Conservation (phyloP, 2,113 vertebrate genomes). For the Meleagris gallopavo region DNA sequence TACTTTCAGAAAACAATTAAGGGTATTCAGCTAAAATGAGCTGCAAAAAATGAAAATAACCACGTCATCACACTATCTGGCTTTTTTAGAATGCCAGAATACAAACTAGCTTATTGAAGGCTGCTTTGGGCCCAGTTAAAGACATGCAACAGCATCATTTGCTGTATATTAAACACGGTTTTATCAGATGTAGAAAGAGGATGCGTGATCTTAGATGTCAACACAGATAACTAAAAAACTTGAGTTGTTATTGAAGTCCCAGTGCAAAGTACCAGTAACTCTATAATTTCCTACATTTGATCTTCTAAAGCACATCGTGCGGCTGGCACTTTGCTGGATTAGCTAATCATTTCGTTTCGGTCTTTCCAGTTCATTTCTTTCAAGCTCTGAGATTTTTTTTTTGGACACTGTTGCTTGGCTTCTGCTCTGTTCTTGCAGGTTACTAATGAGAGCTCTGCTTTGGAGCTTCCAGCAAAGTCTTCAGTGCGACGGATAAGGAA, state of each 20-base stretch:
- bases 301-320: neutral
- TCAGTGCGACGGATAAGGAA: neutral
- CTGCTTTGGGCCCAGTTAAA: neutral
- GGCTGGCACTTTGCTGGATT: slow-evolving; percentile 51
- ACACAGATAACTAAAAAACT: slow-evolving; percentile 27
- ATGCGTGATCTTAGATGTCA: neutral
- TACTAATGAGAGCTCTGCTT: slow-evolving; percentile 30
- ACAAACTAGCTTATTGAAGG: neutral
- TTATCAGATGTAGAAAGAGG: neutral
- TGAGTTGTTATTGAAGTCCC: neutral
- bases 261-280: slow-evolving; percentile 33
- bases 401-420: neutral
- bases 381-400: neutral
- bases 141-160: neutral
- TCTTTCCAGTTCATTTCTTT: slow-evolving; percentile 26
- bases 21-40: neutral
- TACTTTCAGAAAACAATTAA: neutral
- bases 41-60: neutral
- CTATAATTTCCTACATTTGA: neutral
- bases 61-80: neutral
- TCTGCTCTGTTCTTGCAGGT: neutral
- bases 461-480: slow-evolving; percentile 18
- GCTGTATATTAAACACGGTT: neutral
- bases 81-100: slow-evolving; percentile 20
- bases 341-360: slow-evolving; percentile 28